These are phyloP conservation scores for Chymomyza fuscimana DNA, from an alignment of 2,888 invertebrate genomes.

Conservation along the genomic window DNA sequence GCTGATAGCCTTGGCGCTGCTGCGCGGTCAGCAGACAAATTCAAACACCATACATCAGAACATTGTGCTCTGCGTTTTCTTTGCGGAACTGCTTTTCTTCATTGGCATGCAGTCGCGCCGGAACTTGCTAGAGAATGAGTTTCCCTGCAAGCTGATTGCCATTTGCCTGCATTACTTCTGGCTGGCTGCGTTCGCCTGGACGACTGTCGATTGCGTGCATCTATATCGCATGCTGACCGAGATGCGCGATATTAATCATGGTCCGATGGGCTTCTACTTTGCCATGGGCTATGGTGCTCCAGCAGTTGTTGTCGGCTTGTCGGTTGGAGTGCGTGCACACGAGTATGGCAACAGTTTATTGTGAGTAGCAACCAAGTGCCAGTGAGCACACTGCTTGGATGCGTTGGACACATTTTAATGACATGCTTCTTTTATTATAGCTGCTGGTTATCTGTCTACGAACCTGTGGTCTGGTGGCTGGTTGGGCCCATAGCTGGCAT, in stretches of 20 bases:
- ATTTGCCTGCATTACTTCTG: conserved; percentile 96
- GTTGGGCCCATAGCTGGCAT: conserved; percentile 93
- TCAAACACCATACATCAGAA: conserved; percentile 97
- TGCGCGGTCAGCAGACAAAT: conserved; percentile 92
- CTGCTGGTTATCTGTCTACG: conserved; percentile 97
- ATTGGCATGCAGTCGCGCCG: conserved; percentile 91
- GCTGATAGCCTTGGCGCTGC: conserved; percentile 88
- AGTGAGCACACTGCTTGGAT: too few species aligned
- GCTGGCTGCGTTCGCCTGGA: conserved; percentile 94
- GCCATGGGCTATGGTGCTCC: conserved; percentile 95
- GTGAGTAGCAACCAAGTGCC: conserved; percentile 82
- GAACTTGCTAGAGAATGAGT: conserved; percentile 91
- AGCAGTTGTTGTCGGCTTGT: conserved; percentile 93
- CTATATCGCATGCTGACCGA: conserved; percentile 96
- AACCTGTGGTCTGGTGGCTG: conserved; percentile 96
- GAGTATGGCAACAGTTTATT: conserved; percentile 97
- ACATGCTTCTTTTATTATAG: conserved; percentile 80
- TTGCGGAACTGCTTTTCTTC: conserved; percentile 91
- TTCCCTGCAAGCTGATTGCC: conserved; percentile 92
- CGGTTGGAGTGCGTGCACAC: conserved; percentile 95
- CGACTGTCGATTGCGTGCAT: conserved; percentile 94
- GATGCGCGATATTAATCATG: conserved; percentile 97
- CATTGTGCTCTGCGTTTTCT: conserved; percentile 92
- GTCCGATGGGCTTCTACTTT: conserved; percentile 94
- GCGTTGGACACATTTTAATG: background rate